Base-by-base conservation (phyloP, 2,797 vertebrate species). In the Amblyopsis hoosieri region DNA sequence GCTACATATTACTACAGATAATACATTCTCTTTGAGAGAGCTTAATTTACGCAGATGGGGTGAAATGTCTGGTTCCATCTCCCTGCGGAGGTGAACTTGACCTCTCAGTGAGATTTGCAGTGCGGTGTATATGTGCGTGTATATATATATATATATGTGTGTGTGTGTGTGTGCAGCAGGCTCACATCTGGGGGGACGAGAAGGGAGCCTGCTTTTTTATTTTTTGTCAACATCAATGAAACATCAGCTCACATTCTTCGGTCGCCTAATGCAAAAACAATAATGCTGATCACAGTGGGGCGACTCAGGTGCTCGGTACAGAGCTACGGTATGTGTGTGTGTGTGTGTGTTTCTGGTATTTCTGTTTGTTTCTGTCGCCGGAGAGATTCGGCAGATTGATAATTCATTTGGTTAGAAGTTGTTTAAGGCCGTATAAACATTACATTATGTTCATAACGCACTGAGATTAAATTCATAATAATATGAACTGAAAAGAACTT, bases 171-270 rank as follows among this genome's bases (percentile, higher is more conserved):
- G 19, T 23, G 19, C 19, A 23, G 19, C 19, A 74, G 64, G 54
- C 62, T 81, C 64, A 59, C 61, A 74, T 80, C 69, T 72, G 50
- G 61, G 69, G 60, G 52, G 42, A 51, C 47, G 4, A 60, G 62
- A 45, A 54, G 56, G n/a, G 67, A 70, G 55, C 42, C 66, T 3
- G 23, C 23, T 23, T 23, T 52, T 84, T 82, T 64, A 81, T 89
- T 85, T 87, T 86, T 83, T 83, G 80, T 79, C 66, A 75, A 69
- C 72, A 85, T 90, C 69, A 89, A 90, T 90, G 90, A 91, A 87
- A 87, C 81, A 90, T 83, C 87, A 85, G 81, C 81, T 87, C 80
- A 85, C 74, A 80, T 83, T 84, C 76, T 87, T 66, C 50, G 29
- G 83, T 81, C 82, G 82, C 81, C 72, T 74, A 73, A 84, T 80